A percentile compares a stretch with the other conserved stretches of the same genome.
These are phyloP conservation scores for Melanotus villosus DNA, from an alignment of 2,888 invertebrate genomes.

Conservation along the genomic window DNA sequence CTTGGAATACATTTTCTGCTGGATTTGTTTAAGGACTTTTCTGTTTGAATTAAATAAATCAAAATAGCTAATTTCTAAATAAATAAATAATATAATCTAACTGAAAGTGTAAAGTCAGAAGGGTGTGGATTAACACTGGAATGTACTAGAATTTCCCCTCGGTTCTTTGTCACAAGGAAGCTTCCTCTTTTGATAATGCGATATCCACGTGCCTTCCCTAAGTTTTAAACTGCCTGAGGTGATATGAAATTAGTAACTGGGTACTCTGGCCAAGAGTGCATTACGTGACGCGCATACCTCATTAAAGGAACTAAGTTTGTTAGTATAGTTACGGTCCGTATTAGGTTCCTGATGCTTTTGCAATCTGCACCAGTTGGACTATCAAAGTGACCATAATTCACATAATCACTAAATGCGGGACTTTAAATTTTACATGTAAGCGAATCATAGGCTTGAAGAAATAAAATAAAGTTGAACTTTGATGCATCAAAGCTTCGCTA, in stretches of 20 bases:
- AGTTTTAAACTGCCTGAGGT: slow-evolving; percentile 15
- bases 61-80: too few species aligned
- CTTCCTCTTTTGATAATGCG: slow-evolving; percentile 6
- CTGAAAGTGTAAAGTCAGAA: not conserved
- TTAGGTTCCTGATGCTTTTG: not conserved
- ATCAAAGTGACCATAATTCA: too few species aligned
- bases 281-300: slow-evolving; percentile 20
- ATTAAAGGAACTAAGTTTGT: not conserved
- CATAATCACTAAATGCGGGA: too few species aligned
- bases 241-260: slow-evolving; percentile 10
- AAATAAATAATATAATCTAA: too few species aligned
- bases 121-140: not conserved
- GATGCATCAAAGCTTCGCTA: too few species aligned
- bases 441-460: too few species aligned
- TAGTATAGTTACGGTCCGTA: slow-evolving; percentile 2
- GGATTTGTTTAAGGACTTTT: too few species aligned
- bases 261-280: slow-evolving; percentile 1
- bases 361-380: not conserved
- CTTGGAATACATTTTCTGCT: too few species aligned
- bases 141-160: not conserved
- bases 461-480: too few species aligned
- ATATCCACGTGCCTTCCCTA: slow-evolving; percentile 2
- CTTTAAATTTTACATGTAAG: too few species aligned
- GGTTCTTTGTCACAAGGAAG: not conserved
- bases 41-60: too few species aligned